Conservation (phyloP, 2,797 vertebrate genomes). For the Mormyrus hasselquistii region DNA sequence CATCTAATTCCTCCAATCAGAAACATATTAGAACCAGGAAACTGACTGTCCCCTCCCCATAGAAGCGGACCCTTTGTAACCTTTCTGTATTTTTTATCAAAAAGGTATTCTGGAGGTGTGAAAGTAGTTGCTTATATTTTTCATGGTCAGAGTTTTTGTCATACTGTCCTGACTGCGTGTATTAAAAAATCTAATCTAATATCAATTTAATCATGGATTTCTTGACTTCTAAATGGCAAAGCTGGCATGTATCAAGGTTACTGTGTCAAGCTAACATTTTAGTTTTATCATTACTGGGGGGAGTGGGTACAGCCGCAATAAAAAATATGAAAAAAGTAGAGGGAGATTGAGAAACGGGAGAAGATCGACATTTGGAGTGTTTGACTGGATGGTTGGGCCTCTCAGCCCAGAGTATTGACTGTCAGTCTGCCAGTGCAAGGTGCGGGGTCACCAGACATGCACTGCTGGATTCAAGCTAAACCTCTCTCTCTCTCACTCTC, state of each 20-base stretch:
- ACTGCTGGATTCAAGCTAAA: neutral
- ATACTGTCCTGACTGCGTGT: neutral
- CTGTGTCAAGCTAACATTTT: neutral
- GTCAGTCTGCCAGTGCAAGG: neutral
- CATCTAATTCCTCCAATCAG: neutral
- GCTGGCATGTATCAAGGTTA: neutral
- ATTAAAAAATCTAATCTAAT: neutral
- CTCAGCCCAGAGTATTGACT: neutral
- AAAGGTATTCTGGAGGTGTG: neutral
- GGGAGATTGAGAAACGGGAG: neutral
- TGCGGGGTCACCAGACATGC: neutral
- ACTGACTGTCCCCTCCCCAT: neutral
- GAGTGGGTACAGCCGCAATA: neutral
- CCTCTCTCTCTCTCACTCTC: neutral
- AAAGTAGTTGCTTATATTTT: neutral
- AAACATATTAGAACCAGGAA: neutral
- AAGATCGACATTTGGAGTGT: neutral
- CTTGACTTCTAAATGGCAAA: neutral
- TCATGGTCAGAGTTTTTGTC: neutral
- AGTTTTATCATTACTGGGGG: neutral
- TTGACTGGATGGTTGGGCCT: neutral
- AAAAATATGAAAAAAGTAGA: neutral
- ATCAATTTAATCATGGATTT: neutral
- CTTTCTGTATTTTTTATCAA: neutral
- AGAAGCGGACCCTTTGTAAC: neutral